These are phyloP conservation scores for Chaetura pelagica DNA, from an alignment of 2,113 vertebrate species.

Conservation along the genomic window DNA sequence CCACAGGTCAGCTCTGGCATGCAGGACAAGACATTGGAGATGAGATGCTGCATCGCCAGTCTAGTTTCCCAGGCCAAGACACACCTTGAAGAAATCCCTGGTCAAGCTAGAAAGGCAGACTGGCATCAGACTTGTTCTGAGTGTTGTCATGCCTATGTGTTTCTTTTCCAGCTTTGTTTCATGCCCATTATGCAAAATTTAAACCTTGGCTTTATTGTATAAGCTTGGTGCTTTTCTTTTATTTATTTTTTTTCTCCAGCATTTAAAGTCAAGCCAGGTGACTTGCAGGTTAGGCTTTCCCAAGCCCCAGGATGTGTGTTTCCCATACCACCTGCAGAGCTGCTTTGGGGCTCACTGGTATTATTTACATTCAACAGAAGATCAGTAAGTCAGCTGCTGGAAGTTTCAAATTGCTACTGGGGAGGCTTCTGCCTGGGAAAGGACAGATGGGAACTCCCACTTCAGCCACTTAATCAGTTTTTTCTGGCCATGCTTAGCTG, in stretches of 20 bases:
- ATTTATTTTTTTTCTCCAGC: background rate
- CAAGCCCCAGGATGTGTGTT: background rate
- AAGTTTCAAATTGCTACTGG: too few species aligned
- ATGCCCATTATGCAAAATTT: background rate
- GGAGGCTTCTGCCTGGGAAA: background rate
- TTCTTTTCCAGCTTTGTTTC: background rate
- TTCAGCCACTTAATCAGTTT: too few species aligned
- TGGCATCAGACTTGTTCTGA: background rate
- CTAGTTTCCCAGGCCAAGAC: background rate
- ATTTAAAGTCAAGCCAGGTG: background rate
- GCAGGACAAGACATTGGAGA: background rate
- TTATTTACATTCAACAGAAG: background rate
- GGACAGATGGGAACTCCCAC: background rate
- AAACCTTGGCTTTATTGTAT: background rate
- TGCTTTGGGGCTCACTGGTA: background rate
- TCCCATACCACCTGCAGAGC: background rate
- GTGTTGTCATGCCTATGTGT: background rate
- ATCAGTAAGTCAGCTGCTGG: background rate
- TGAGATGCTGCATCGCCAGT: background rate
- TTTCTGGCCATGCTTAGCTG: background rate
- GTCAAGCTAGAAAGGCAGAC: background rate
- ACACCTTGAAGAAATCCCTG: background rate
- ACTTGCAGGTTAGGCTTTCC: background rate
- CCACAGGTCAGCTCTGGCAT: background rate
- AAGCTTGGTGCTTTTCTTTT: background rate